A percentile compares a stretch with the other conserved stretches of the same genome.
Conservation (phyloP, 2,888 invertebrate genomes). For the Hypomecis atomaria region DNA sequence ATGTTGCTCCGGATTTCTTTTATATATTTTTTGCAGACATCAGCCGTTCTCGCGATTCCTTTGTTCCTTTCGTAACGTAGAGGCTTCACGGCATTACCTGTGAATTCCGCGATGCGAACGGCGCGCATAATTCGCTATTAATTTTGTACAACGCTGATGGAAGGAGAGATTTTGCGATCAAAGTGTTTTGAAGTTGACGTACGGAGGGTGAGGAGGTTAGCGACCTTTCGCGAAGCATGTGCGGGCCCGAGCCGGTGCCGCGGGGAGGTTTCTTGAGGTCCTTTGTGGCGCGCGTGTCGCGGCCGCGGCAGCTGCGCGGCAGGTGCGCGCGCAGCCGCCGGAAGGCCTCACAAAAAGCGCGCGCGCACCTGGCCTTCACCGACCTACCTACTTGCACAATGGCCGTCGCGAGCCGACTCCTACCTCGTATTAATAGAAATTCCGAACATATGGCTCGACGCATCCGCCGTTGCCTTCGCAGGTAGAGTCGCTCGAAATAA, state of each 20-base stretch:
- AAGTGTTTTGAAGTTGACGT: slow-evolving; percentile 28
- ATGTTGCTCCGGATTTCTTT: slow-evolving; percentile 31
- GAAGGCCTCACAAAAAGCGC: slow-evolving; percentile 80
- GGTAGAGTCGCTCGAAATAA: slow-evolving; percentile 27
- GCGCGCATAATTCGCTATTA: slow-evolving; percentile 37
- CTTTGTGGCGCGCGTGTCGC: slow-evolving; percentile 33
- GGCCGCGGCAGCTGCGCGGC: slow-evolving; percentile 44
- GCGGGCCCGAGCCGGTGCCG: slow-evolving; percentile 22
- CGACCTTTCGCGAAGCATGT: slow-evolving; percentile 36
- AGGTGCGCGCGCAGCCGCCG: slow-evolving; percentile 67
- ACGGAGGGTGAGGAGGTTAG: slow-evolving; percentile 37
- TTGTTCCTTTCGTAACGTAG: slow-evolving; percentile 38
- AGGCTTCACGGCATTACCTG: slow-evolving; percentile 36
- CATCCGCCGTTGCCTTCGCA: slow-evolving; percentile 39
- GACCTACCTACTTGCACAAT: slow-evolving; percentile 75
- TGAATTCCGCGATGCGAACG: slow-evolving; percentile 34
- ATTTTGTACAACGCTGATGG: slow-evolving; percentile 30
- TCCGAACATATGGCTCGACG: slow-evolving; percentile 65
- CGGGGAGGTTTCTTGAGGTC: slow-evolving; percentile 26
- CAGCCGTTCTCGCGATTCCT: slow-evolving; percentile 43
- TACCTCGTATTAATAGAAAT: slow-evolving; percentile 57
- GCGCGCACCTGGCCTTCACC: slow-evolving; percentile 75
- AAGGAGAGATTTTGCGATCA: slow-evolving; percentile 22
- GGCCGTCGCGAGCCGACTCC: slow-evolving; percentile 55
- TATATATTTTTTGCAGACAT: slow-evolving; percentile 39